A percentile compares a stretch with the other conserved stretches of the same genome.
These are phyloP conservation scores for Pygoscelis antarcticus DNA, from an alignment of 2,113 vertebrate genomes.

Conservation along the genomic window DNA sequence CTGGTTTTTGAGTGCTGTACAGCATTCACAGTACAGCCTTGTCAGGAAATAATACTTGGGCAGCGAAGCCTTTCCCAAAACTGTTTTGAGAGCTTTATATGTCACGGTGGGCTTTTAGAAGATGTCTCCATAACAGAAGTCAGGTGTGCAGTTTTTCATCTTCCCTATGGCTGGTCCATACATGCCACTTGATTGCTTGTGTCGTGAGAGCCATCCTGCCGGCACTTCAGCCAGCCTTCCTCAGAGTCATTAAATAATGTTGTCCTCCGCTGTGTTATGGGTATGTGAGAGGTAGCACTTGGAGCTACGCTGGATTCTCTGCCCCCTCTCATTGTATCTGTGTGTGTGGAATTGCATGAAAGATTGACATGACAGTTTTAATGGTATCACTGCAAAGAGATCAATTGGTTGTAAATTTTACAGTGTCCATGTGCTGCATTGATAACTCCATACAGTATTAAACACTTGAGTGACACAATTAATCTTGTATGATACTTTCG, in stretches of 20 bases:
- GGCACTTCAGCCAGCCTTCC: background rate
- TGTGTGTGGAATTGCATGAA: background rate
- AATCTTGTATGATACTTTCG: background rate
- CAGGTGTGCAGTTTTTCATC: background rate
- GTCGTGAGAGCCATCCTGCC: background rate
- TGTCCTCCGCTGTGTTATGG: background rate
- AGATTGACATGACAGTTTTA: background rate
- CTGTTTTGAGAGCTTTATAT: background rate
- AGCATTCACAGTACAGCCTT: background rate
- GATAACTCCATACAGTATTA: background rate
- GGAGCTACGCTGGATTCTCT: background rate
- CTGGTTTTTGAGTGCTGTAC: background rate
- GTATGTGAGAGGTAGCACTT: background rate
- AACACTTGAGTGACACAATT: background rate
- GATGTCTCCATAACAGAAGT: background rate
- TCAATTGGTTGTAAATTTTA: background rate
- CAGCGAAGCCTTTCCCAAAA: background rate
- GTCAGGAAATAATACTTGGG: background rate
- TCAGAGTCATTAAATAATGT: background rate
- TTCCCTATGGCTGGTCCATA: background rate
- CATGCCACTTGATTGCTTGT: background rate
- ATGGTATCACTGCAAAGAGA: background rate
- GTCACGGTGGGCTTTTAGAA: background rate
- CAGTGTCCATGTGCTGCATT: background rate
- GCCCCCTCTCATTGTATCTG: background rate